Conservation (phyloP, 1,140 invertebrate species). For the Dreissena polymorpha region DNA sequence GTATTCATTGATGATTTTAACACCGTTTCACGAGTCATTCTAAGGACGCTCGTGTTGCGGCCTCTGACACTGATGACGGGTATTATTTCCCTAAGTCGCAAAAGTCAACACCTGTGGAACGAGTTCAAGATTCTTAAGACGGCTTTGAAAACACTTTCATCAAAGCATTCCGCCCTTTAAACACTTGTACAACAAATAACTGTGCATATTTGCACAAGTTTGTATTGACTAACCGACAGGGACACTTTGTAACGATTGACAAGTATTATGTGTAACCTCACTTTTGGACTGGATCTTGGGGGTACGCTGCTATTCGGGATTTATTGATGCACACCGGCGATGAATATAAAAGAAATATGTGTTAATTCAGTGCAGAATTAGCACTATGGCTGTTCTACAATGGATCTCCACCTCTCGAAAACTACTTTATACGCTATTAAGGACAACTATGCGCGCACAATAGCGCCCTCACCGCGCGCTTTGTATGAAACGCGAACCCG, state of each 20-base stretch:
- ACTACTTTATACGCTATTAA: conserved; percentile 38
- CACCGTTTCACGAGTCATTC: too few relatives aligned
- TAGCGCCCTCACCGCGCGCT: conserved; percentile 1
- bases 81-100: neutral
- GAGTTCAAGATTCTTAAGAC: conserved; percentile 45
- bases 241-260: conserved; percentile 36
- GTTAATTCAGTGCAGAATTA: conserved; percentile 48
- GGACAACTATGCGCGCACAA: conserved; percentile 12
- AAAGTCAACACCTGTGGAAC: conserved; percentile 17
- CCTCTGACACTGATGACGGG: neutral
- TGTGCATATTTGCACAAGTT: conserved; percentile 47
- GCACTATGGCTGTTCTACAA: conserved; percentile 42
- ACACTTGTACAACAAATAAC: conserved; percentile 38
- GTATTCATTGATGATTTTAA: too few relatives aligned
- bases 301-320: conserved; percentile 33
- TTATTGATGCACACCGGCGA: conserved; percentile 41
- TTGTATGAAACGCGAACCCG: conserved; percentile 7
- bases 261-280: conserved; percentile 32
- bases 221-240: conserved; percentile 43
- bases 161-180: conserved; percentile 48
- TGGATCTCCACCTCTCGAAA: conserved; percentile 12
- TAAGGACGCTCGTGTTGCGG: too few relatives aligned
- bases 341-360: conserved; percentile 46
- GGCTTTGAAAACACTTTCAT: conserved; percentile 37
- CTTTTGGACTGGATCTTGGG: conserved; percentile 27